phyloP scores from a whole-genome alignment of 2,797 vertebrate species.

The Nothura maculosa region DNA sequence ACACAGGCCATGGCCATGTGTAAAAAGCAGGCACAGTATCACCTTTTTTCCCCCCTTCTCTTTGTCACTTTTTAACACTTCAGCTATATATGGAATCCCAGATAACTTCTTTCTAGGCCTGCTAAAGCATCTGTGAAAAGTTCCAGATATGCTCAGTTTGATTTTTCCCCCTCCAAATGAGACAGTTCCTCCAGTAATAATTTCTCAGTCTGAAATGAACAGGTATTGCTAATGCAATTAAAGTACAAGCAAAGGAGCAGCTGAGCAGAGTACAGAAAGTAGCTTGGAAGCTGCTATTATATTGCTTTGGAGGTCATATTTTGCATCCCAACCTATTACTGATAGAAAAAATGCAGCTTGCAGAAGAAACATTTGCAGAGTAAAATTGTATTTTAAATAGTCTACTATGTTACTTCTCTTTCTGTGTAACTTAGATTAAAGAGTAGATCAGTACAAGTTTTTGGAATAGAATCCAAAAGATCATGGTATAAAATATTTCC shows the following conservation, averaged over 20 bases:
- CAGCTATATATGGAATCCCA: slow-evolving; percentile 21
- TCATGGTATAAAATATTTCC: neutral
- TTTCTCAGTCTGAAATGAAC: slow-evolving; percentile 3
- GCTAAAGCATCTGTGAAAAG: slow-evolving; percentile 38
- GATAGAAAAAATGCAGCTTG: neutral
- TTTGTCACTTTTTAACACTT: slow-evolving; percentile 42
- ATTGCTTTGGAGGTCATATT: neutral
- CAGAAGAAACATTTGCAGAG: neutral
- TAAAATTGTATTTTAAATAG: neutral
- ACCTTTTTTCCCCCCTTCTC: neutral
- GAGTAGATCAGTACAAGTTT: neutral
- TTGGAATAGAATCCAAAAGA: neutral
- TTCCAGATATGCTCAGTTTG: slow-evolving; percentile 10
- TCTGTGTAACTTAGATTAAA: too few species aligned
- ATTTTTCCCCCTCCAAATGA: neutral
- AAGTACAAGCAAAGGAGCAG: neutral
- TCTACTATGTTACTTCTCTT: neutral
- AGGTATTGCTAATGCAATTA: neutral
- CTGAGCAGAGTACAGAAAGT: neutral
- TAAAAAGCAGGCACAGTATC: slow-evolving; percentile 15
- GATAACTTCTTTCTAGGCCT: slow-evolving; percentile 24
- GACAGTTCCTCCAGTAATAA: neutral
- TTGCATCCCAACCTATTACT: neutral
- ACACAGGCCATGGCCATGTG: neutral
- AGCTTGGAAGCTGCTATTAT: neutral